Base-by-base conservation (phyloP, 2,797 vertebrate genomes). In the Rhadinocentrus ornatus region DNA sequence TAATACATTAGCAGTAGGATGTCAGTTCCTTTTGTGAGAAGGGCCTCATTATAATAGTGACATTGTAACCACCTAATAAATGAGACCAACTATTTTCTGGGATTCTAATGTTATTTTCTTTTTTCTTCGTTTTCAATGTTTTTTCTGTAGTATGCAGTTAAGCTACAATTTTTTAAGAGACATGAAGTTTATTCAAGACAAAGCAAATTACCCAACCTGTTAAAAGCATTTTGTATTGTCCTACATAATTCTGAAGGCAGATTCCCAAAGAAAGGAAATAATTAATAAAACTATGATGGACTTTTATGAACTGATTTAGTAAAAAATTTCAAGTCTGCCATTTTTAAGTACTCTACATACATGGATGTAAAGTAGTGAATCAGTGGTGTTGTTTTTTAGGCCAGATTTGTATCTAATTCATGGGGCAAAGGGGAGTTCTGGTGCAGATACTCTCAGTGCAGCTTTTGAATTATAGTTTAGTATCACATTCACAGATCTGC, bases 51-150 rank as follows among this genome's bases (percentile, higher is more conserved):
- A 54, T 20, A 44, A 44, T 44, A 20, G 41, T 20, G 70, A 75
- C 60, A 18, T 58, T 61, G n/a, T 56, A 34, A 80, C 78, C 53
- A 65, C 52, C 64, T 9, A 37, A 55, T 34, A 60, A 60, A 35
- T 13, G 24, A 69, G 22, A 64, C 57, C 6, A 10, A 62, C 54
- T 58, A 66, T 66, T n/a, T 37, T 68, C 32, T 69, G 20, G 9
- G 58, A 39, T 62, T 66, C 29, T 65, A 54, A 61, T 20, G 32
- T 26, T 6, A 22, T 66, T 39, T 12, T 58, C 16, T 39, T 44
- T 46, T 69, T 15, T 54, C 24, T 4, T 18, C 12, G 46, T 9
- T 70, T 69, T 71, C n/a, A n/a, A 26, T 53, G 3, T n/a, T 31
- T 2, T 15, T n/a, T 50, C 20, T 50, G n/a, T 15, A 53, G 24